Evolutionary conservation across 2,113 vertebrate genomes (phyloP), one percentile per base, ranked within the genome.

Genomic region (Bothrops jararaca): DNA sequence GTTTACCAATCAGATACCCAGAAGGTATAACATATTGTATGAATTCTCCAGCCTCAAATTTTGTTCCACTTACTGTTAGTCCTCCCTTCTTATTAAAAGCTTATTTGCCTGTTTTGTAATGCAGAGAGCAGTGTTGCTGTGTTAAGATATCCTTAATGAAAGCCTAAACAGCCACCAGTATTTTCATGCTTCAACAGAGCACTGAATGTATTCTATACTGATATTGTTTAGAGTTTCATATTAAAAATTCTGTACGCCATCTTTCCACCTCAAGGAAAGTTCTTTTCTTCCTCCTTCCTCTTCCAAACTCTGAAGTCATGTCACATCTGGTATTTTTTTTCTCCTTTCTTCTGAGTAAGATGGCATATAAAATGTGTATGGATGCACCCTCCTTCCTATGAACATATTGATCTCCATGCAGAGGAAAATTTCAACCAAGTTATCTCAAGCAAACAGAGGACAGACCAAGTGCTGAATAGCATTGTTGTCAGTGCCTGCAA

Each of bases 301-400:
- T 60, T 94, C 92, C 92, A 69, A 96, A 97, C 94, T 23, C 48
- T 86, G 90, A 95, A 95, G 94, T 95, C 91, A 94, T 95, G 94
- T 96, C 94, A 93, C 89, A 94, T 93, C 86, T 92, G 95, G 91
- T 96, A 93, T 96, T 97, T 97, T 95, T 97, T 96, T 97, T 97
- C 95, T 92, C 94, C 95, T 95, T 97, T 97, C 96, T 97, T 96
- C 94, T 26, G 94, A 93, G 91, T 95, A 91, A 97, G 96, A 95
- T 93, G 64, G 95, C 95, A 96, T 95, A 96, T 93, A 96, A 96
- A 97, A 92, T 92, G 96, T 97, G 97, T 94, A 96, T 97, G 96
- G 96, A 97, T 93, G 96, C 96, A 94, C 92, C 60, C 89, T 24
- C 2, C 24, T 52, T 74, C 24, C 86, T 53, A 29, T 18, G 4